These are phyloP conservation scores for Ceratotherium simum DNA, from an alignment of 2,113 vertebrate species.

Conservation along the genomic window DNA sequence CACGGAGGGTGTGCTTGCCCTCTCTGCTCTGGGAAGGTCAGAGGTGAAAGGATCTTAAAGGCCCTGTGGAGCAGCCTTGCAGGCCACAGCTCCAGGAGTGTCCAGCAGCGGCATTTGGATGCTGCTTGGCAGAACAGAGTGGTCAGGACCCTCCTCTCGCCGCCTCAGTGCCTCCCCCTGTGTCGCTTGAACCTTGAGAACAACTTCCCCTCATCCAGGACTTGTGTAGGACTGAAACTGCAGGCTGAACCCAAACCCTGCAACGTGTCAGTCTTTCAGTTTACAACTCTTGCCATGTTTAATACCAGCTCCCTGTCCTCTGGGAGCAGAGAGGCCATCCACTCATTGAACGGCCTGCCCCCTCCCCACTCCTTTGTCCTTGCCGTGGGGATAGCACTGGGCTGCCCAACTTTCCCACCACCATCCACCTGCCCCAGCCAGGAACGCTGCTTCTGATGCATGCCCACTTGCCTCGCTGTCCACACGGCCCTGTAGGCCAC, in stretches of 20 bases:
- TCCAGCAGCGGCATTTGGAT: neutral
- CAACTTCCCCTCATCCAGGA: neutral
- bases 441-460: neutral
- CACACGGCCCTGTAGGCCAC: neutral
- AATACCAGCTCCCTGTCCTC: neutral
- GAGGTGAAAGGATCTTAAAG: neutral
- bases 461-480: neutral
- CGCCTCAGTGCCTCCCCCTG: neutral
- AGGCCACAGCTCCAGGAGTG: accelerated
- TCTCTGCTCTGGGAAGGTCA: neutral
- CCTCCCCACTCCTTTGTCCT: neutral
- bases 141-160: neutral
- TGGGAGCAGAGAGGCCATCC: neutral
- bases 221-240: neutral
- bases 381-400: neutral
- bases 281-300: neutral
- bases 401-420: neutral
- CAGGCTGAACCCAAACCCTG: neutral
- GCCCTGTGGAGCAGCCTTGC: neutral
- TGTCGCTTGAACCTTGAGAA: neutral
- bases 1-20: neutral
- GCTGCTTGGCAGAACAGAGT: neutral
- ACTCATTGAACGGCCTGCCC: neutral
- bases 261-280: neutral
- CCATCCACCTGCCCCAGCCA: neutral